Evolutionary conservation across 2,113 vertebrate genomes (phyloP).

Genomic region (Mesitornis unicolor): DNA sequence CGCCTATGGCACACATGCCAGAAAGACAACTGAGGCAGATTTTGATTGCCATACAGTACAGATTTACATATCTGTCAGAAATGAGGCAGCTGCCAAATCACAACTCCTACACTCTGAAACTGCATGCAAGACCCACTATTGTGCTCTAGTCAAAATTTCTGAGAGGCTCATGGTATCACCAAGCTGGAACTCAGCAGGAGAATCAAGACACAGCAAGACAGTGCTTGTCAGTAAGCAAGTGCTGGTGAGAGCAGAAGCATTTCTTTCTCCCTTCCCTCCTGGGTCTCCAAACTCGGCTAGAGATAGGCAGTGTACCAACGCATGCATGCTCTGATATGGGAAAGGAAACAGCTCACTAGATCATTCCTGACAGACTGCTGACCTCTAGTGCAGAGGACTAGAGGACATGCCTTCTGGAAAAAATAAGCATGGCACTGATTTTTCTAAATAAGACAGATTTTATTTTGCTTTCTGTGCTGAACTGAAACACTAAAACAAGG

Average conservation of each 20-base stretch:
- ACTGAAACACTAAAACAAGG: background rate
- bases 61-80: slow-evolving; percentile 14
- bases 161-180: background rate
- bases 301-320: rapidly evolving
- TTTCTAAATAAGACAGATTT: background rate
- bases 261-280: background rate
- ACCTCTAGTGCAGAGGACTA: background rate
- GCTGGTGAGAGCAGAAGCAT: background rate
- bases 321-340: background rate
- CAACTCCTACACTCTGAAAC: slow-evolving; percentile 26
- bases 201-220: rapidly evolving
- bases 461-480: background rate
- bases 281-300: background rate
- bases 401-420: background rate
- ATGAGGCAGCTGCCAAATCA: background rate
- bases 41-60: background rate
- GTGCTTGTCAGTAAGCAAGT: background rate
- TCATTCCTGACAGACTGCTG: background rate
- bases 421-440: background rate
- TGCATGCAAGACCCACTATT: background rate
- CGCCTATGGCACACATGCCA: background rate
- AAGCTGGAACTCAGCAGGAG: background rate
- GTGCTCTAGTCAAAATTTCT: slow-evolving; percentile 7
- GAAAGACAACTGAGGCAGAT: background rate
- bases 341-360: background rate